Conservation (phyloP, 2,113 vertebrate genomes). For the Aythya baeri region DNA sequence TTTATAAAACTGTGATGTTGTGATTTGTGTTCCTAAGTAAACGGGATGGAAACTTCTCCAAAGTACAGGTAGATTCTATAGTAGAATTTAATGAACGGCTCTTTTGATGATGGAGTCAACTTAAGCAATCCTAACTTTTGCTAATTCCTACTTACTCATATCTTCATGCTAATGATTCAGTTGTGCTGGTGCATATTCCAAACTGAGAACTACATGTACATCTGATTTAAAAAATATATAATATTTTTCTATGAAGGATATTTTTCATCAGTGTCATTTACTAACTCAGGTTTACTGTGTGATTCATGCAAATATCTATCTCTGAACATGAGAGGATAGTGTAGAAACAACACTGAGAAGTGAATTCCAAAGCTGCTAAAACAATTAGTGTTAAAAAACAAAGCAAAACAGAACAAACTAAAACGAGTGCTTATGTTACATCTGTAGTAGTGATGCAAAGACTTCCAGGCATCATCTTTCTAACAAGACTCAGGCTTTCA, state of each 20-base stretch:
- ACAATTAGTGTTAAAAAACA: neutral
- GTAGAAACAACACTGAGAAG: neutral
- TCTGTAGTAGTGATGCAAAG: neutral
- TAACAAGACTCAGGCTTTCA: neutral
- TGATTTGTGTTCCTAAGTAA: neutral
- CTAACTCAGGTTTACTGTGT: neutral
- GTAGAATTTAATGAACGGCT: neutral
- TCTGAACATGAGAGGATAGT: neutral
- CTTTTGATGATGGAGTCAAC: fast-evolving
- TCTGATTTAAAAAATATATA: neutral
- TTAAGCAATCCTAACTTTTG: neutral
- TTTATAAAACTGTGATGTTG: neutral
- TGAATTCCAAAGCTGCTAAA: neutral
- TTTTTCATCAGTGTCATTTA: neutral
- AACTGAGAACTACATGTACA: neutral
- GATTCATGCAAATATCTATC: neutral
- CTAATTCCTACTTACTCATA: neutral
- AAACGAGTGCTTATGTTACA: fast-evolving
- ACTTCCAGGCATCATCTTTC: neutral
- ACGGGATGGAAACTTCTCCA: neutral
- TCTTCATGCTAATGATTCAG: neutral
- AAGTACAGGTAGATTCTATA: neutral
- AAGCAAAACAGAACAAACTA: too few species aligned
- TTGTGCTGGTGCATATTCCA: neutral
- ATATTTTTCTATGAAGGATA: neutral